Evolutionary conservation across 1,140 invertebrate genomes (phyloP), one percentile per base, ranked within the genome.

Genomic region (Pemphigus obesinymphae): DNA sequence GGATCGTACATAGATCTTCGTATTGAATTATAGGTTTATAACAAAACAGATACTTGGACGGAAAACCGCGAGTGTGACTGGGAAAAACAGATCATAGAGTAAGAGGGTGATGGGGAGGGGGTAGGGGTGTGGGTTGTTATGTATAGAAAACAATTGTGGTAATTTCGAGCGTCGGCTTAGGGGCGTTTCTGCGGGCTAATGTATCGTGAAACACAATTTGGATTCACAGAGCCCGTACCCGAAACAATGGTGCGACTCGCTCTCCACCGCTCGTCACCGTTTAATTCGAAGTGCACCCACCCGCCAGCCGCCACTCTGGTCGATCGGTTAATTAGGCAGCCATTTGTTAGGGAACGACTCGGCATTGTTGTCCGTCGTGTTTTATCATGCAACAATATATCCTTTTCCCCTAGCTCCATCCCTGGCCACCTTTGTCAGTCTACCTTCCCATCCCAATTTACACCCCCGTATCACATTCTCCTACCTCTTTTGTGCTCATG

Each of bases 271-370:
- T 11, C n/a, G 34, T 8, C 70, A 7, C 34, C 13, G 37, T 43
- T 70, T 70, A 70, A 70, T 70, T 70, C 66, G n/a, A 70, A 26
- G 37, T 70, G 37, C 66, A 31, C 37, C 6, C 17, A 29, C 17
- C 48, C 31, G 2, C 72, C 66, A n/a, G 37, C 20, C 37, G 37
- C 29, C 23, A 70, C 23, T 1, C 55, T 31, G 17, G 76, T 80
- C 76, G 55, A 80, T 80, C 76, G 37, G 76, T 80, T 80, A 80
- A 80, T 80, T 80, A 80, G 34, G 48, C 55, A 61, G n/a, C 76
- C 55, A 63, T 80, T 80, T 61, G 53, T 80, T 80, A 63, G 55
- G 37, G 37, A 45, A 80, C 76, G 55, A 31, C 17, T 80, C 37
- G 34, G 76, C 40, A 80, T 80, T 80, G 76, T 80, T 80, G 53